Base-by-base conservation (phyloP, 2,113 vertebrate genomes). In the Kobus ellipsiprymnus region DNA sequence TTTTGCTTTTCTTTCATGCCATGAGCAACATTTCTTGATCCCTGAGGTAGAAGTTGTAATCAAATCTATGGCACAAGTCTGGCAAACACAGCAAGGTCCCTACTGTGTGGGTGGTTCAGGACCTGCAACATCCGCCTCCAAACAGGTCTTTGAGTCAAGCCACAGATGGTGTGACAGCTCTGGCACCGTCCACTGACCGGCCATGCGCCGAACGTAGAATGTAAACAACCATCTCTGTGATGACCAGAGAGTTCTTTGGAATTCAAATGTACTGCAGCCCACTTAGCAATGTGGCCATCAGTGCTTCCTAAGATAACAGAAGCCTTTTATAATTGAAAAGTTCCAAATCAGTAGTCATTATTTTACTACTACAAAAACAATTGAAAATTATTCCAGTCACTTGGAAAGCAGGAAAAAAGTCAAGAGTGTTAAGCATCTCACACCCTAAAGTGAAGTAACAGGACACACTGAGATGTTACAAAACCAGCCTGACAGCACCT, bases 11-110 rank as follows among this genome's bases (percentile, higher is more conserved):
- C 40, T 21, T 97, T 94, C 90, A 95, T 96, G 21, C 7, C 44
- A n/a, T 50, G 5, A 46, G 94, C 74, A 62, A 30, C 15, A 59
- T 94, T 89, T 88, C 71, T 97, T 97, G 89, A 94, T 98, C 84
- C 50, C 64, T 30, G 19, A 77, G 46, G 30, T 93, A 64, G 71
- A 40, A 40, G 33, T 16, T 25, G 19, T 54, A 98, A 97, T 60
- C 96, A 95, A 98, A 97, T 60, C 46, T 85, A 87, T 84, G 80
- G 95, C 81, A 97, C 96, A 91, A 36, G 96, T 15, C 11, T 97
- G 62, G 57, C 14, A 95, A 98, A 96, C 21, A 13, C 74, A 86
- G 60, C 21, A 77, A 87, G 60, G 15, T 7, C 74, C 40, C 48
- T 85, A 33, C 12, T 54, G 30, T 88, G 19, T 54, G 85, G 93